phyloP scores from a whole-genome alignment of 2,888 invertebrate species.

The Rhagophthalmus giganteus region DNA sequence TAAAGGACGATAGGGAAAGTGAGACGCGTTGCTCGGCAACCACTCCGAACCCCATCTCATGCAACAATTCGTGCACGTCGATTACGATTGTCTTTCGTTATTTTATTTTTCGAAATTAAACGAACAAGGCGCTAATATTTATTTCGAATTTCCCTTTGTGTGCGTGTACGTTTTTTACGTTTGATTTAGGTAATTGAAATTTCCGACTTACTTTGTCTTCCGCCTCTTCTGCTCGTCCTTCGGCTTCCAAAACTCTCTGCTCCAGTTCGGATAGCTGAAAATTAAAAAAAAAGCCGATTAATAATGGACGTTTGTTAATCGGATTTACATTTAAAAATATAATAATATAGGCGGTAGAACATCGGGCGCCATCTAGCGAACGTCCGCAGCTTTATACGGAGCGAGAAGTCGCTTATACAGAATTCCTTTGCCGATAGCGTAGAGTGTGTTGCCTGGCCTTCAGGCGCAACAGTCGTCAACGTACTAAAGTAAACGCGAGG shows the following conservation, averaged over 20 bases:
- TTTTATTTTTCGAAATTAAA: slow-evolving; percentile 1
- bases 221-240: slow-evolving; percentile 89
- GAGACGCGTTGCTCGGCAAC: slow-evolving; percentile 52
- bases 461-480: too few relatives aligned
- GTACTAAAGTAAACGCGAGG: too few relatives aligned
- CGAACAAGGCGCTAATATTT: too few relatives aligned
- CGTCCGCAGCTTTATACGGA: too few relatives aligned
- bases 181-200: too few relatives aligned
- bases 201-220: slow-evolving; percentile 95
- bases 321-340: too few relatives aligned
- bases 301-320: neutral
- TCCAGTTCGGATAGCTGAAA: slow-evolving; percentile 93
- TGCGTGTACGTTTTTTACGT: too few relatives aligned
- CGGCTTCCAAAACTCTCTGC: slow-evolving; percentile 89
- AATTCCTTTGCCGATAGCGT: too few relatives aligned
- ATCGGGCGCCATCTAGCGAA: too few relatives aligned
- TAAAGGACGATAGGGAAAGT: slow-evolving; percentile 56
- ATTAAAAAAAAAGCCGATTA: slow-evolving; percentile 42
- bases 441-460: too few relatives aligned
- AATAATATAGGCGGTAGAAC: neutral
- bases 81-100: slow-evolving; percentile 10
- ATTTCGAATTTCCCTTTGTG: too few relatives aligned
- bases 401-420: too few relatives aligned
- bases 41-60: slow-evolving; percentile 34
- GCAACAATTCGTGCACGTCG: slow-evolving; percentile 26